These are phyloP conservation scores for Squalus acanthias DNA, from an alignment of 2,797 vertebrate genomes.

Conservation along the genomic window DNA sequence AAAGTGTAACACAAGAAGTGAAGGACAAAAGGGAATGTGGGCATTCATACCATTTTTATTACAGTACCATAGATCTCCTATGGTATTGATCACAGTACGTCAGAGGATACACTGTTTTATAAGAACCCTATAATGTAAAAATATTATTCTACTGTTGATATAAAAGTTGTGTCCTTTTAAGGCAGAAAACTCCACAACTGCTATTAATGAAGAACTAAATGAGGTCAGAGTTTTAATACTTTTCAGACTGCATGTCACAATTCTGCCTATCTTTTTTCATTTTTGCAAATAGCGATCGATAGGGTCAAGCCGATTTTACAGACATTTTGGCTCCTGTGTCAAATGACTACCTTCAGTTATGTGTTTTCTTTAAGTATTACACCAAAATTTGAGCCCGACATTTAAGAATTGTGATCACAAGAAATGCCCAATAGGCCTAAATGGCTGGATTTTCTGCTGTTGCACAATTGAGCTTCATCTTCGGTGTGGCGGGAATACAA, in stretches of 20 bases:
- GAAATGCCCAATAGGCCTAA: neutral
- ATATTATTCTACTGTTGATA: neutral
- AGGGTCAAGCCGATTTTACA: neutral
- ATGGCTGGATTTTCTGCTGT: neutral
- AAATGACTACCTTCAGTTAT: neutral
- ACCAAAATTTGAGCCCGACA: neutral
- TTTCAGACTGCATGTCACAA: neutral
- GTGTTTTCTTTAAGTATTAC: neutral
- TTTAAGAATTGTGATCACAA: neutral
- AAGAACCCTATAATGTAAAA: neutral
- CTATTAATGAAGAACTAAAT: neutral
- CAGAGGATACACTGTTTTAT: neutral
- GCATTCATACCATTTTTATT: neutral
- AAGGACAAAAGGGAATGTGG: neutral
- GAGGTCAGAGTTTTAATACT: neutral
- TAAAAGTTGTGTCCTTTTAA: neutral
- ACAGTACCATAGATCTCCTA: neutral
- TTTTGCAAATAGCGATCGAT: neutral
- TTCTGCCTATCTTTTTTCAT: neutral
- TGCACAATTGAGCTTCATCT: neutral
- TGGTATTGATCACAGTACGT: neutral
- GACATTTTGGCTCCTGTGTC: neutral
- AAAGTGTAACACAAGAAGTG: neutral
- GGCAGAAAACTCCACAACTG: neutral
- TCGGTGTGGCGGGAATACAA: neutral